These are phyloP conservation scores for Coracias cyanogaster DNA, from an alignment of 2,797 vertebrate genomes.

Conservation along the genomic window DNA sequence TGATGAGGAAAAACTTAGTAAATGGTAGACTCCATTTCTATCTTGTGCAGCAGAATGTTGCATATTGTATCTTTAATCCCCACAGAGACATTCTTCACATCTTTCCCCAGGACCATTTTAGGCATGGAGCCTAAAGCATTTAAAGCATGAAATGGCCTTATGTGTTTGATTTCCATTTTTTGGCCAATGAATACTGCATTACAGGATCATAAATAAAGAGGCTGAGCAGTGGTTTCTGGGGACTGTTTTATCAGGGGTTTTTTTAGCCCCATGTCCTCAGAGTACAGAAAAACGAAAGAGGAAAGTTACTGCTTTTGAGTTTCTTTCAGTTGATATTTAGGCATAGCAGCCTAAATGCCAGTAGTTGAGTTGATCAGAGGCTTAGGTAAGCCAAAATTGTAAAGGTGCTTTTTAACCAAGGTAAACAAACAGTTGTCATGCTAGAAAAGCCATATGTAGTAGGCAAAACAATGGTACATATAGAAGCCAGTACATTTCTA, in stretches of 20 bases:
- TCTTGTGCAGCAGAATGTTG: not conserved
- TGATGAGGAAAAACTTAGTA: not conserved
- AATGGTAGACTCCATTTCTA: not conserved
- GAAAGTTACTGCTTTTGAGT: not conserved
- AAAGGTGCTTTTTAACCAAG: not conserved
- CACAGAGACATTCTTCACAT: not conserved
- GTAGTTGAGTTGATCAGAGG: not conserved
- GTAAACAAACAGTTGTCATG: not conserved
- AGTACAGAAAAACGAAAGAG: not conserved
- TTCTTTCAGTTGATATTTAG: not conserved
- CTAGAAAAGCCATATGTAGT: not conserved
- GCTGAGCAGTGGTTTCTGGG: not conserved
- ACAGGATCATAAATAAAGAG: not conserved
- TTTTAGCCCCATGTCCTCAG: not conserved
- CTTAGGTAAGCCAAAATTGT: not conserved
- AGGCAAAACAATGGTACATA: not conserved
- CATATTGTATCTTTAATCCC: not conserved
- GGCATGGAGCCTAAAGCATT: not conserved
- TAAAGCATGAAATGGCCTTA: not conserved
- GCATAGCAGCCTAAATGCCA: not conserved
- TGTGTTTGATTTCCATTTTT: not conserved
- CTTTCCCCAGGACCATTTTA: not conserved
- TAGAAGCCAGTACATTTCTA: not conserved
- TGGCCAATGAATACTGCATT: not conserved
- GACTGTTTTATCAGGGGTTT: not conserved